phyloP scores from a whole-genome alignment of 2,888 invertebrate genomes.

The Mantis religiosa region DNA sequence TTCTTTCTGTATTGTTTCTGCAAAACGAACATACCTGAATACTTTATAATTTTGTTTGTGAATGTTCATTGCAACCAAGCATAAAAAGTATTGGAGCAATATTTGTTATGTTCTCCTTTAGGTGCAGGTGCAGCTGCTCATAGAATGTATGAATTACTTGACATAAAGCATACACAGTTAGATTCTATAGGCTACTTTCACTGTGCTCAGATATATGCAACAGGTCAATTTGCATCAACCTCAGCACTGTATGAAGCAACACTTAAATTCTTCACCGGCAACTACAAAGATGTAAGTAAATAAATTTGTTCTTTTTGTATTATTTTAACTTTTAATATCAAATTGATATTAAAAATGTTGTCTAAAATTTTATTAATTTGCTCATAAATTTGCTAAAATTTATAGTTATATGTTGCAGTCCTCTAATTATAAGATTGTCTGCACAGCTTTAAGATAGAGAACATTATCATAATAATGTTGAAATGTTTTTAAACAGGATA shows the following conservation, averaged over 20 bases:
- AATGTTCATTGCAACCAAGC: too few species aligned
- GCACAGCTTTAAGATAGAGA: too few species aligned
- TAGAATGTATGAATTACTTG: conserved; percentile 69
- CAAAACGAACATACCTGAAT: too few species aligned
- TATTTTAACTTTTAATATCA: neutral
- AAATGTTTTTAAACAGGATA: too few species aligned
- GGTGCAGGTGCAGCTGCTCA: conserved; percentile 74
- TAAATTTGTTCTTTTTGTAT: neutral
- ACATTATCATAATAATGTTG: too few species aligned
- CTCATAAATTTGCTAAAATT: neutral
- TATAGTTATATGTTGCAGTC: neutral
- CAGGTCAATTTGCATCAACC: conserved; percentile 67
- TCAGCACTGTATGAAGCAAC: conserved; percentile 69
- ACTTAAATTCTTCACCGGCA: conserved; percentile 80
- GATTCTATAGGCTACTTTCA: conserved; percentile 86
- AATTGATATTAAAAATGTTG: too few species aligned
- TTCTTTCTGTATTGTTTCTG: too few species aligned
- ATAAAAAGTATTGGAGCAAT: too few species aligned
- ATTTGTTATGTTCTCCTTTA: conserved; percentile 35
- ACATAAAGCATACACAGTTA: conserved; percentile 89
- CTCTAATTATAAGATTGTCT: too few species aligned
- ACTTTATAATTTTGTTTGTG: too few species aligned
- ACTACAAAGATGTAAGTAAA: conserved; percentile 77
- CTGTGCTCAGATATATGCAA: conserved; percentile 67
- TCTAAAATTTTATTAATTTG: too few species aligned